phyloP scores from a whole-genome alignment of 2,888 invertebrate species.

The Gryllus longicercus region DNA sequence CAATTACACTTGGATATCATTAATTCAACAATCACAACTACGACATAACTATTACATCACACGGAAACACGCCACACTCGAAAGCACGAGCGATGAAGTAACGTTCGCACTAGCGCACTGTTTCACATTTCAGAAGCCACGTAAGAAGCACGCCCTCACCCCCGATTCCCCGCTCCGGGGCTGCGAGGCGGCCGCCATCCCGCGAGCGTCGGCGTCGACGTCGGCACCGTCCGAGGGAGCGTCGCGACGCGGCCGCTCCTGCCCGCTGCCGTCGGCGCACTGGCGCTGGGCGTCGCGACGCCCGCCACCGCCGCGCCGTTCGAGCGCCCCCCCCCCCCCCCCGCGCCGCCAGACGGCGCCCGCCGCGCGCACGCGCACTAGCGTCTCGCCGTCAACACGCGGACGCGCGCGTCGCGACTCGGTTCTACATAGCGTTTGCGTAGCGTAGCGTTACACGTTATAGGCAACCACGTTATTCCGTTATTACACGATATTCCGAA shows the following conservation, averaged over 20 bases:
- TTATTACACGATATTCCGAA: too few species aligned
- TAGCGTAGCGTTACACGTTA: too few species aligned
- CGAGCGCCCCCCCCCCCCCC: neutral
- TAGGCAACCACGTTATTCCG: too few species aligned
- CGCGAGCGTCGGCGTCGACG: neutral
- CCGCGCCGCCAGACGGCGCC: neutral
- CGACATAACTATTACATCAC: too few species aligned
- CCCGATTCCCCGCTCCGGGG: too few species aligned
- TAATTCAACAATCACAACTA: too few species aligned
- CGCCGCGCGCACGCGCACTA: neutral
- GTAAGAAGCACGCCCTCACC: too few species aligned
- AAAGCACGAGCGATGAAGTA: neutral
- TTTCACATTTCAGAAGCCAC: too few species aligned
- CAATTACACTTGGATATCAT: too few species aligned
- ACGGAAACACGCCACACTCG: neutral
- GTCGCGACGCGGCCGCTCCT: neutral
- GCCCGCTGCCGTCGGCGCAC: neutral
- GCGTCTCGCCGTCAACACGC: neutral
- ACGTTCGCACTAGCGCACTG: neutral
- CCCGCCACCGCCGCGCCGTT: neutral
- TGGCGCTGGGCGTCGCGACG: neutral
- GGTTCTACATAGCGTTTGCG: too few species aligned
- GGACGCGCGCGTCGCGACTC: too few species aligned
- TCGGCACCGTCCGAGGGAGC: neutral
- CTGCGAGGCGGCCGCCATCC: too few species aligned